Evolutionary conservation across 2,888 invertebrate genomes (phyloP).

Genomic region (Philhelius pedissequus): DNA sequence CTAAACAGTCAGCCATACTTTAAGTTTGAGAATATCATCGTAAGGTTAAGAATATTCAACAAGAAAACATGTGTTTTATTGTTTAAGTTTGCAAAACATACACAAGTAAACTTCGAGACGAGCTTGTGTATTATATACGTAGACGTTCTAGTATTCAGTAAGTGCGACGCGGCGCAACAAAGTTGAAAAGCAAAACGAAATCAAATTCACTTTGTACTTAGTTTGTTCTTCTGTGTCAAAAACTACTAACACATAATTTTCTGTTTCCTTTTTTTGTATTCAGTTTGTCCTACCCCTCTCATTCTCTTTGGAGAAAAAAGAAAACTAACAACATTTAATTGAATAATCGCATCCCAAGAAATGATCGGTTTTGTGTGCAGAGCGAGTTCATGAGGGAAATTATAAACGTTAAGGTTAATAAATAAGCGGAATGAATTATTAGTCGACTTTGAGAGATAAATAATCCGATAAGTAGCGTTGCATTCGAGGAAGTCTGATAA

Average conservation of each 20-base stretch:
- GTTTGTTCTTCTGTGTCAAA: conserved; percentile 23
- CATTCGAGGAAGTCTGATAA: not conserved
- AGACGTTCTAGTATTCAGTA: not conserved
- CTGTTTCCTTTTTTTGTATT: not conserved
- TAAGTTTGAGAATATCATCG: not conserved
- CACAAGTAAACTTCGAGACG: not conserved
- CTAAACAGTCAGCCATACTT: not conserved
- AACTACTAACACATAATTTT: conserved; percentile 40
- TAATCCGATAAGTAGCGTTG: not conserved
- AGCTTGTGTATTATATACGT: not conserved
- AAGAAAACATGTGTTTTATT: not conserved
- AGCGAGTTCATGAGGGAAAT: conserved; percentile 6
- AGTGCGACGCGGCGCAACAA: too few species aligned
- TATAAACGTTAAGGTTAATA: not conserved
- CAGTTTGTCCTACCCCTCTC: too few species aligned
- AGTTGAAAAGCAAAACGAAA: not conserved
- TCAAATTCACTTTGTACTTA: not conserved
- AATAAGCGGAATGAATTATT: not conserved
- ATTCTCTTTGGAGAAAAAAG: not conserved
- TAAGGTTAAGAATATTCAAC: not conserved
- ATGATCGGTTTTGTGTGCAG: not conserved
- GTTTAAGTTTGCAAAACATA: not conserved
- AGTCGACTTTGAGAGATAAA: not conserved
- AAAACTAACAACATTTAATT: conserved; percentile 38
- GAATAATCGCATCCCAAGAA: conserved; percentile 49